phyloP scores from a whole-genome alignment of 2,888 invertebrate genomes.

The Netelia virgata region DNA sequence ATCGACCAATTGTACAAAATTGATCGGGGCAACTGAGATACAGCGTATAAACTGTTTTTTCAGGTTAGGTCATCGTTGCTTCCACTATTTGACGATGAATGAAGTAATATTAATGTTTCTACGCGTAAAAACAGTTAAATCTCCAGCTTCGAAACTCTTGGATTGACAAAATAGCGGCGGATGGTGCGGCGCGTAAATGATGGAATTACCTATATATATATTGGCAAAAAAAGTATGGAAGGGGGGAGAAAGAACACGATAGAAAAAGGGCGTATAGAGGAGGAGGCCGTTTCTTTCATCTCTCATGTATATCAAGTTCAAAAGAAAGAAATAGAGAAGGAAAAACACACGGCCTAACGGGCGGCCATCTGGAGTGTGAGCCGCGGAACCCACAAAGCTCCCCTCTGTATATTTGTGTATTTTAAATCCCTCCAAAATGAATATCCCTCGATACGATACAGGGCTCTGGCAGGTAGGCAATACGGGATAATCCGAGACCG shows the following conservation, averaged over 20 bases:
- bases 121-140: no score
- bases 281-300: constrained; percentile 8
- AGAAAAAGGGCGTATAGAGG: constrained; percentile 18
- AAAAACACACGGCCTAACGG: constrained; percentile 10
- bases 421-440: constrained; percentile 46
- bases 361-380: constrained; percentile 25
- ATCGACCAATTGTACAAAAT: no score
- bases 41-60: no score
- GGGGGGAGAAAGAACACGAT: constrained; percentile 17
- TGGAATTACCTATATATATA: no score
- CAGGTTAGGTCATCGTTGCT: no score
- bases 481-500: constrained; percentile 60
- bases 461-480: constrained; percentile 59
- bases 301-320: constrained; percentile 15
- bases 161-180: no score
- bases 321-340: constrained; percentile 18
- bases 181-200: no score
- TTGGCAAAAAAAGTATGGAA: no score
- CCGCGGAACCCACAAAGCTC: constrained; percentile 5
- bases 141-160: no score
- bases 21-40: no score
- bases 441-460: constrained; percentile 33
- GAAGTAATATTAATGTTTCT: no score
- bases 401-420: constrained; percentile 27
- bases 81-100: no score